phyloP scores from a whole-genome alignment of 2,113 vertebrate genomes.

The Pomatostomus ruficeps region DNA sequence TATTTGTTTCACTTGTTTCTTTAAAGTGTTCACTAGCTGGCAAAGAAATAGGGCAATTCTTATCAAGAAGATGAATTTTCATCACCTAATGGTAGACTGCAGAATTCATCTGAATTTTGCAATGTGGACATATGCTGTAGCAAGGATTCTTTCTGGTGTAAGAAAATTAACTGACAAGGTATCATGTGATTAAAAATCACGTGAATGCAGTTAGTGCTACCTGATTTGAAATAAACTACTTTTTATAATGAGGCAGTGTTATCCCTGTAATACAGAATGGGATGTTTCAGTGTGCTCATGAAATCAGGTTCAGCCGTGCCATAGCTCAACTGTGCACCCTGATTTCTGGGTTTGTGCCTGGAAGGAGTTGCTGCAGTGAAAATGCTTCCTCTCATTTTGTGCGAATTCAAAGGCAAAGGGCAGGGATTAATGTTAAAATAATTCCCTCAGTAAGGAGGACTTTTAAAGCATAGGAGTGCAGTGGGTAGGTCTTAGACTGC shows the following conservation, averaged over 20 bases:
- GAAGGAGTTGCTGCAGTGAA: not conserved
- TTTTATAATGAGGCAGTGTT: not conserved
- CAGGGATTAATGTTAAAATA: not conserved
- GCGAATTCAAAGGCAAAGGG: not conserved
- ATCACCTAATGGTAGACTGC: not conserved
- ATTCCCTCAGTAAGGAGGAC: not conserved
- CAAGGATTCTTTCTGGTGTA: not conserved
- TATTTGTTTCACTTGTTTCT: not conserved
- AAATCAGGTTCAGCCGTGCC: not conserved
- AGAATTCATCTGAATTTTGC: not conserved
- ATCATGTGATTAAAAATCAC: not conserved
- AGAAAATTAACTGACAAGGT: not conserved
- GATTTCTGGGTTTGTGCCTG: not conserved
- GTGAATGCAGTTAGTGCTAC: not conserved
- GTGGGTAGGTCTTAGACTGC: not conserved
- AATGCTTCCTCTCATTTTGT: not conserved
- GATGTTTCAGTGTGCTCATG: not conserved
- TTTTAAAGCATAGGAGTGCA: not conserved
- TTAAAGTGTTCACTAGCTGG: not conserved
- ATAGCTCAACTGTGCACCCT: not conserved
- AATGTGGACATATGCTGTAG: not conserved
- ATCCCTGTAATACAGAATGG: not conserved
- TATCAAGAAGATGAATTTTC: not conserved
- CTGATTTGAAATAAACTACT: not conserved
- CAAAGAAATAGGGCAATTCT: not conserved